Percentiles rank a stretch among this genome's conserved stretches.
Evolutionary conservation across 2,113 vertebrate species (phyloP).

Genomic region (Ictalurus furcatus): DNA sequence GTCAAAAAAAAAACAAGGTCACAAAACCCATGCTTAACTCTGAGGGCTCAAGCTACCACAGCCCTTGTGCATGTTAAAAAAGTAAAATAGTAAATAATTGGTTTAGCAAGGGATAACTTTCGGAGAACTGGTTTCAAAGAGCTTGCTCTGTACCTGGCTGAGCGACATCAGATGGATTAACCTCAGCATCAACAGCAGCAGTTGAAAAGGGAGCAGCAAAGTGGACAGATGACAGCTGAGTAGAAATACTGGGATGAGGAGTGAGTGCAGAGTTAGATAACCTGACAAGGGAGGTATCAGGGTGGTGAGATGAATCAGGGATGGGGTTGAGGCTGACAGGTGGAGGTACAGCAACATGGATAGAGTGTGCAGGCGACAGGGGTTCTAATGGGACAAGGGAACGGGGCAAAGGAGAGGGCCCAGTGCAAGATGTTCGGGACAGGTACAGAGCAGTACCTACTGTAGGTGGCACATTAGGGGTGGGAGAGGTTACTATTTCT

Average conservation of each 20-base stretch:
- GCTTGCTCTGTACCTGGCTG: slow-evolving; percentile 55
- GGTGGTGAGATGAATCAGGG: not conserved
- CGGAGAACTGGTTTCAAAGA: not conserved
- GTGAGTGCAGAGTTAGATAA: not conserved
- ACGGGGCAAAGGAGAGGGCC: not conserved
- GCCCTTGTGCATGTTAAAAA: slow-evolving; percentile 19
- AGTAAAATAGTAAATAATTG: not conserved
- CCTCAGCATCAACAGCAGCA: slow-evolving; percentile 32
- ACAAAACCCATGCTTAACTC: slow-evolving; percentile 31
- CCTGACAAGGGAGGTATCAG: not conserved
- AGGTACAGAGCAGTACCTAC: not conserved
- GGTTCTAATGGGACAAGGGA: not conserved
- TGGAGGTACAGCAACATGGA: slow-evolving; percentile 6
- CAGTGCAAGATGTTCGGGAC: not conserved
- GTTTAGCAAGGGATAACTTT: slow-evolving; percentile 18
- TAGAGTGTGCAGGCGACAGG: not conserved
- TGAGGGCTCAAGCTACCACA: slow-evolving; percentile 7
- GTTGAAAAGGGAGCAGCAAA: slow-evolving; percentile 20
- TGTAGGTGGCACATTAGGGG: not conserved
- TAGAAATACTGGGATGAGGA: slow-evolving; percentile 14
- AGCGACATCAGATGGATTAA: slow-evolving; percentile 23
- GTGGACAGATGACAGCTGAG: slow-evolving; percentile 22
- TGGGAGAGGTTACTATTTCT: not conserved
- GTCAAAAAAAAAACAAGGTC: slow-evolving; percentile 9
- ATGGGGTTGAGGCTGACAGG: not conserved